These are phyloP conservation scores for Streblospio benedicti DNA, from an alignment of 1,140 invertebrate genomes.

Conservation along the genomic window DNA sequence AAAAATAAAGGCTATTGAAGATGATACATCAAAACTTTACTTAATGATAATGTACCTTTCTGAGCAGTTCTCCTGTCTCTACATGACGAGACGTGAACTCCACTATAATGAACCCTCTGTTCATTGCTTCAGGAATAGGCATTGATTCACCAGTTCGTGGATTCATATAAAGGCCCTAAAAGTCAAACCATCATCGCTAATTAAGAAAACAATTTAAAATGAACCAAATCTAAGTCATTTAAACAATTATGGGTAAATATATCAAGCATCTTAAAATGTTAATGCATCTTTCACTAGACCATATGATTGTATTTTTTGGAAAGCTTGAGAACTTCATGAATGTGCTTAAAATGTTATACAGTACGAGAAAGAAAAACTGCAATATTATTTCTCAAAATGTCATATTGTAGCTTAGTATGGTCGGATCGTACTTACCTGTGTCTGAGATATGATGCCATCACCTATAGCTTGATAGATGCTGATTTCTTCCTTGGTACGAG, in stretches of 20 bases:
- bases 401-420: neutral
- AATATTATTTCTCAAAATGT: neutral
- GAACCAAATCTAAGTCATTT: neutral
- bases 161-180: slow-evolving; percentile 27
- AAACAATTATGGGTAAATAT: neutral
- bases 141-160: slow-evolving; percentile 41
- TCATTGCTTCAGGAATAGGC: slow-evolving; percentile 51
- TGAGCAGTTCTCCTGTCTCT: slow-evolving; percentile 25
- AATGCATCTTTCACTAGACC: neutral
- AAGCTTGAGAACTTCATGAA: neutral
- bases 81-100: slow-evolving; percentile 28
- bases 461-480: slow-evolving; percentile 35
- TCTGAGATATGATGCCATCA: slow-evolving; percentile 35
- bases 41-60: too few species aligned
- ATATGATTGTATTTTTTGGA: neutral
- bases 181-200: neutral
- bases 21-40: too few species aligned
- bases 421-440: slow-evolving; percentile 20
- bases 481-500: slow-evolving; percentile 33
- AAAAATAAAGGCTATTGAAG: too few species aligned
- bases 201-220: neutral
- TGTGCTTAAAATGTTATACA: neutral
- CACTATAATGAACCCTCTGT: slow-evolving; percentile 47
- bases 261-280: neutral
- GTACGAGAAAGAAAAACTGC: neutral